These are phyloP conservation scores for Gyrodactylus salaris DNA, from an alignment of 1,140 invertebrate genomes.

Conservation along the genomic window DNA sequence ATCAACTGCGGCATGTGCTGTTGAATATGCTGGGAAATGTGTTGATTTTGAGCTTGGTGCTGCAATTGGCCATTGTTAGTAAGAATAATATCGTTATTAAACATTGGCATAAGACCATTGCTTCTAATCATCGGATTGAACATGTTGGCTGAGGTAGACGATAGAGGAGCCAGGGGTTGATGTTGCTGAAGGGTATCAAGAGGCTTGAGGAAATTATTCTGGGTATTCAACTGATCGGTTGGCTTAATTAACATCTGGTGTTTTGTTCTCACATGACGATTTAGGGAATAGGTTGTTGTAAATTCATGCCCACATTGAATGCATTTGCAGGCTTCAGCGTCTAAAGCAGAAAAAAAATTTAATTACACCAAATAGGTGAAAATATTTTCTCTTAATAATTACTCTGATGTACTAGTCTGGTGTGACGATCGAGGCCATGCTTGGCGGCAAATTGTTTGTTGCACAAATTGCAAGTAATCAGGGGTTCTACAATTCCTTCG, in stretches of 20 bases:
- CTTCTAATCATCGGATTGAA: background rate
- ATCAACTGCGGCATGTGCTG: background rate
- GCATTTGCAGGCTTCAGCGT: background rate
- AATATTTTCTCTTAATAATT: no score
- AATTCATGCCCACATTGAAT: background rate
- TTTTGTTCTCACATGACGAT: background rate
- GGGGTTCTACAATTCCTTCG: background rate
- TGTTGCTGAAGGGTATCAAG: background rate
- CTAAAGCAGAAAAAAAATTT: background rate
- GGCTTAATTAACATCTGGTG: background rate
- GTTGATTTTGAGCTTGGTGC: background rate
- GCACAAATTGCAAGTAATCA: background rate
- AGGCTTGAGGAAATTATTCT: background rate
- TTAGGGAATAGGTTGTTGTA: background rate
- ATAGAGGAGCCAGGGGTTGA: background rate
- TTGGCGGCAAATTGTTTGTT: background rate
- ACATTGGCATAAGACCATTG: background rate
- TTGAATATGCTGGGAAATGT: background rate
- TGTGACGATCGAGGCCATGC: background rate
- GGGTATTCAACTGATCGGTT: background rate
- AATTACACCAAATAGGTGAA: background rate
- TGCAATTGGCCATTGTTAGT: background rate
- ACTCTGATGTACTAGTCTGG: background rate
- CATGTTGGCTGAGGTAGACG: background rate
- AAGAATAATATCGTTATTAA: background rate